Conservation (phyloP, 2,888 invertebrate species). For the Diaphora mendica region DNA sequence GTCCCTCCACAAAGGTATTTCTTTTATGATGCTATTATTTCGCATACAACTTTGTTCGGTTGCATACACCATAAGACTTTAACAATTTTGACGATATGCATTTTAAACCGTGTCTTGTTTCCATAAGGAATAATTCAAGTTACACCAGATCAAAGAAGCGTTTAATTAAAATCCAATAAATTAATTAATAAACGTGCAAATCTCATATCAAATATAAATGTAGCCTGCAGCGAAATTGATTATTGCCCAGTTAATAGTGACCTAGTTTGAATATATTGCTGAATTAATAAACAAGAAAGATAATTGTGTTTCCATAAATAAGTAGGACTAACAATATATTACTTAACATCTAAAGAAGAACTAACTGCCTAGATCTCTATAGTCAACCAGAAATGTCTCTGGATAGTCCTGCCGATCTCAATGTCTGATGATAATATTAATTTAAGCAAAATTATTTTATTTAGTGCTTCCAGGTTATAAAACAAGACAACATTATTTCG, state of each 20-base stretch:
- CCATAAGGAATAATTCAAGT: not conserved
- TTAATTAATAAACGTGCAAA: constrained; percentile 5
- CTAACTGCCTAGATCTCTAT: not conserved
- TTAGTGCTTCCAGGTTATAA: not conserved
- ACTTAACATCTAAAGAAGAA: not conserved
- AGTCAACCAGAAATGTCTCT: not conserved
- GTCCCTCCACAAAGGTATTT: too few relatives aligned
- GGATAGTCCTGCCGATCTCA: not conserved
- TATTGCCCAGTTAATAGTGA: not conserved
- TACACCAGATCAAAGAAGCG: constrained; percentile 1
- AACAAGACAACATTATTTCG: not conserved
- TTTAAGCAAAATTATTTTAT: not conserved
- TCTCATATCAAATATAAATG: not conserved
- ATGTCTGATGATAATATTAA: not conserved
- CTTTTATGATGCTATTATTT: not conserved
- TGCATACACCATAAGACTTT: not conserved
- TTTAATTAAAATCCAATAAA: constrained; percentile 1
- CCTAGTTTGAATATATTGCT: not conserved
- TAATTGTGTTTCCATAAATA: not conserved
- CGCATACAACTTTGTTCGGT: not conserved
- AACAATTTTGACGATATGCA: not conserved
- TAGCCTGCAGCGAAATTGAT: constrained; percentile 9
- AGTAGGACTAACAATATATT: not conserved
- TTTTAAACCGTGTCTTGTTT: not conserved
- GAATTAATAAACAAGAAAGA: not conserved